Base-by-base conservation (phyloP, 2,113 vertebrate genomes). In the Calyptommatus sinebrachiatus region DNA sequence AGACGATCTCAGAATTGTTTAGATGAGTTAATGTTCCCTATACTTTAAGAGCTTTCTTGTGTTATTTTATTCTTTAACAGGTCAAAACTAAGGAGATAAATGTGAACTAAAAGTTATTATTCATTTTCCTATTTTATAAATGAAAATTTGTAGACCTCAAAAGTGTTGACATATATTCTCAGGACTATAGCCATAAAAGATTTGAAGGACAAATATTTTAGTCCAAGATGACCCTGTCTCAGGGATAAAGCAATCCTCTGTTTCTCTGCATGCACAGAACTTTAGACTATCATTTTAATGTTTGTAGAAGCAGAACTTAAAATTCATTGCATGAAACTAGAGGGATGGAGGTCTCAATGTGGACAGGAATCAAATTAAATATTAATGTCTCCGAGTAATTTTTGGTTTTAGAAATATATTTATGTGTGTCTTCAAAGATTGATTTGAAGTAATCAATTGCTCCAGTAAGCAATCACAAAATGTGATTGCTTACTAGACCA, bases 291-390 rank as follows among this genome's bases (percentile, higher is more conserved):
- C n/a, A 71, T 29, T 48, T 74, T 26, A 66, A 60, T 71, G 63
- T n/a, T 57, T 74, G 53, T 28, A 21, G 31, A 79, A 28, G 21
- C 20, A 74, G 46, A 60, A 63, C 7, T 53, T 69, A 41, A 70
- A 63, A 79, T 75, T 28, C 72, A 53, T 31, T n/a, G 48, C 62
- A 60, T 83, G 62, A 77, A 78, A 53, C 16, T 29, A 79, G 45
- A 53, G 20, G 12, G 26, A 60, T 76, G 29, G 46, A 71, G 5
- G 6, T 82, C 57, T 48, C 63, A 29, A 71, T 31, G 29, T 76
- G 71, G 53, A 22, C 26, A 73, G 63, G 77, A 73, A 71, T 69
- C 67, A 73, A 85, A 72, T 69, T 35, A 69, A 24, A 77, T 63
- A 41, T 62, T 73, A 81, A 50, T 60, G 62, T 72, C 31, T 50